A percentile compares a stretch with the other conserved stretches of the same genome.
phyloP scores from a whole-genome alignment of 2,113 vertebrate species.

The Lepisosteus osseus region DNA sequence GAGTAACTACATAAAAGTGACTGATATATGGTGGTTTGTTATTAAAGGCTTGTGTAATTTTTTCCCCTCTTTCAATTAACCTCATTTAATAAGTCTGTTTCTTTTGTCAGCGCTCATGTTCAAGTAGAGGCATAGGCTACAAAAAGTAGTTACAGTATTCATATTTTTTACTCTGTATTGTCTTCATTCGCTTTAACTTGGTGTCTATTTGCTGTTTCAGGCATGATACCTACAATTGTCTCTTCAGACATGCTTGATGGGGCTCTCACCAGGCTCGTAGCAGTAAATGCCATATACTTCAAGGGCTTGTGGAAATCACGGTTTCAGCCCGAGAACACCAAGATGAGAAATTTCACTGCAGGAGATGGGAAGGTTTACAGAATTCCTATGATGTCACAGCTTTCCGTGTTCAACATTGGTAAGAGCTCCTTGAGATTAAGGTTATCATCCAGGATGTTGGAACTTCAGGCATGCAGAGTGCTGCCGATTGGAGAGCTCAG shows the following conservation, averaged over 20 bases:
- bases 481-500: too few relatives aligned
- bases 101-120: too few relatives aligned
- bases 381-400: conserved; percentile 90
- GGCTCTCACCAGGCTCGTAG: conserved; percentile 73
- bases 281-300: conserved; percentile 88
- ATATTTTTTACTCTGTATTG: not conserved
- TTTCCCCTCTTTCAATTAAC: too few relatives aligned
- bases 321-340: conserved; percentile 85
- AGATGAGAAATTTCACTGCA: conserved; percentile 74
- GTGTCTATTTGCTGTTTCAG: conserved; percentile 54
- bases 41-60: too few relatives aligned
- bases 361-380: conserved; percentile 76
- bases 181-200: too few relatives aligned
- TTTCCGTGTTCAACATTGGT: conserved; percentile 85
- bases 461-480: too few relatives aligned
- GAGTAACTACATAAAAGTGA: too few relatives aligned
- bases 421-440: conserved; percentile 39
- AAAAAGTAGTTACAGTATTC: too few relatives aligned
- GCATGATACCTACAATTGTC: conserved; percentile 82
- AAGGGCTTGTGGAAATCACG: conserved; percentile 92
- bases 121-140: too few relatives aligned
- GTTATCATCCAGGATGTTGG: not conserved
- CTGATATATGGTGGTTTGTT: too few relatives aligned
- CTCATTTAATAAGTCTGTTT: too few relatives aligned
- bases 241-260: conserved; percentile 74